Conservation (phyloP, 2,113 vertebrate species). For the Cinclus cinclus region DNA sequence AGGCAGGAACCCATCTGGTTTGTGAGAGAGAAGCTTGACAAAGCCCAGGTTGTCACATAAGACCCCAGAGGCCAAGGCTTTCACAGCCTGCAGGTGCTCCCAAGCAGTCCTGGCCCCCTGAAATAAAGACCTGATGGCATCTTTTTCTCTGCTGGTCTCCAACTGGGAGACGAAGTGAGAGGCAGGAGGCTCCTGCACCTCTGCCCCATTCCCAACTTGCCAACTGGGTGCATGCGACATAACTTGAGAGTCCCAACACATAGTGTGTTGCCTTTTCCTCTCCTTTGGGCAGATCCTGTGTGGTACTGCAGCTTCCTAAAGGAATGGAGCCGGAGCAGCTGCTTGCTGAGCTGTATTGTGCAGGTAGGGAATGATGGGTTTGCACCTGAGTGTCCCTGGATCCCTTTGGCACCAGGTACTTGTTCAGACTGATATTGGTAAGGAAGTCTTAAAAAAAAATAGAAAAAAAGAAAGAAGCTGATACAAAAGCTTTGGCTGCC, state of each 20-base stretch:
- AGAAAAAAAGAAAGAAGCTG: background rate
- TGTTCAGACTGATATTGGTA: background rate
- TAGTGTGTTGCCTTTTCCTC: background rate
- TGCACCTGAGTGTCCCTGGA: background rate
- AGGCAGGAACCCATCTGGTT: background rate
- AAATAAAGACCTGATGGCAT: background rate
- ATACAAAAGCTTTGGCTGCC: background rate
- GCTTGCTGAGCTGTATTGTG: rapidly evolving
- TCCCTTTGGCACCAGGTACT: background rate
- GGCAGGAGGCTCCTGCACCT: background rate
- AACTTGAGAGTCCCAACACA: rapidly evolving
- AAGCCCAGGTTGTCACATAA: background rate
- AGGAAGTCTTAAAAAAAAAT: background rate
- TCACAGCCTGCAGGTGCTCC: background rate
- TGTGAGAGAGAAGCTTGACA: background rate
- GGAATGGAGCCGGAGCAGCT: background rate
- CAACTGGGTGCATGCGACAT: rapidly evolving
- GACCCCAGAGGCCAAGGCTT: background rate
- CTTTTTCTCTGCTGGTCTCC: background rate
- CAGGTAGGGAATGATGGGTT: background rate
- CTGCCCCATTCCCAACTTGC: background rate
- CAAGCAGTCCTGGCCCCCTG: background rate
- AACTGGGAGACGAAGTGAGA: background rate
- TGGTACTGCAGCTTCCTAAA: background rate
- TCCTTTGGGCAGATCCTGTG: background rate